Percentiles rank a stretch among this genome's conserved stretches.
Conservation (phyloP, 2,113 vertebrate species). For the Sander vitreus region DNA sequence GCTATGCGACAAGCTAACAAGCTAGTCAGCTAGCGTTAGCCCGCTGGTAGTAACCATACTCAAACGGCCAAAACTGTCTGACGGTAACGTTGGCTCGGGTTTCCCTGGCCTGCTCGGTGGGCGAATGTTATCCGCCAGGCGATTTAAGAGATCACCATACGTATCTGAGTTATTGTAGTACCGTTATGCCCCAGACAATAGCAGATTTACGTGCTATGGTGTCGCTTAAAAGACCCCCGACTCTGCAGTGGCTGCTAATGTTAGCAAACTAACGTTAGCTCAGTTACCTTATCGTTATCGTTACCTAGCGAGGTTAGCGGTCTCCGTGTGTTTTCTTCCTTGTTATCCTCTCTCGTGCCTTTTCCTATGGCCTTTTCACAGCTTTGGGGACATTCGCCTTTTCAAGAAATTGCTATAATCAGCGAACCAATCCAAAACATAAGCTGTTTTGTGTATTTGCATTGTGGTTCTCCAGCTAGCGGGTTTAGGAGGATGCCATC, state of each 20-base stretch:
- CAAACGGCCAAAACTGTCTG: background rate
- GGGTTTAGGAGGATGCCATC: background rate
- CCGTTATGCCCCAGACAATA: conserved; percentile 77
- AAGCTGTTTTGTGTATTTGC: background rate
- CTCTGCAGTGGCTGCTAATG: conserved; percentile 50
- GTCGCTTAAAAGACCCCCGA: background rate
- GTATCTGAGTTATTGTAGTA: conserved; percentile 76
- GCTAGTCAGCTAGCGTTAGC: conserved; percentile 28
- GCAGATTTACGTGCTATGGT: conserved; percentile 77
- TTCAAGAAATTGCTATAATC: background rate
- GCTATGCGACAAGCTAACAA: conserved; percentile 6
- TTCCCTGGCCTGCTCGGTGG: background rate
- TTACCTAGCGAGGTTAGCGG: conserved; percentile 65
- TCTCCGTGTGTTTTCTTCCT: conserved; percentile 31
- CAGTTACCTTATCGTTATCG: conserved; percentile 57
- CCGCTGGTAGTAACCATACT: background rate
- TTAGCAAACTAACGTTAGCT: conserved; percentile 31
- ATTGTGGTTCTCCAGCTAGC: conserved; percentile 24
- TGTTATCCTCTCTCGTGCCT: conserved; percentile 5
- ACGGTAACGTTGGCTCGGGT: background rate
- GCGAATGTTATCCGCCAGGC: too few species aligned
- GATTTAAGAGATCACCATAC: background rate
- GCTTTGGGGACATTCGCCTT: conserved; percentile 23
- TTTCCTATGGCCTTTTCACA: conserved; percentile 32
- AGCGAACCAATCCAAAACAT: background rate